Evolutionary conservation across 2,113 vertebrate genomes (phyloP).

Genomic region (Catagonus wagneri): DNA sequence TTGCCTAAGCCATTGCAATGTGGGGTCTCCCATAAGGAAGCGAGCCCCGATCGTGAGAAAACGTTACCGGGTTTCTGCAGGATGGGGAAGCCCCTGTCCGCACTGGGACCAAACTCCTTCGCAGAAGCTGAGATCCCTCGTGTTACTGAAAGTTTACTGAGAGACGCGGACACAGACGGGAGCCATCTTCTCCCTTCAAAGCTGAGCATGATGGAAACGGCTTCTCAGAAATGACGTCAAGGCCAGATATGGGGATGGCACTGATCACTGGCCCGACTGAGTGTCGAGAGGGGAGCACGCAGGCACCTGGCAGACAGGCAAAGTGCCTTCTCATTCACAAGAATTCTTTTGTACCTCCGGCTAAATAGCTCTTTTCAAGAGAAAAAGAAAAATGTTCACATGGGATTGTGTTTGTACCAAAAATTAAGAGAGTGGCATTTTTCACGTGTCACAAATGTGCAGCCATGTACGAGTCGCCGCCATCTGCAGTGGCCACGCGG

Average conservation of each 20-base stretch:
- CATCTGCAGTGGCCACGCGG: not conserved
- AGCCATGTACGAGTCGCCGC: not conserved
- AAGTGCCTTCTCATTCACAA: not conserved
- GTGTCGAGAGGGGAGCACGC: no score
- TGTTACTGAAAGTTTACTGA: not conserved
- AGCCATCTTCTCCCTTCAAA: not conserved
- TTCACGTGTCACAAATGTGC: not conserved
- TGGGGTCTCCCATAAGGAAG: not conserved
- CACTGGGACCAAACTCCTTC: not conserved
- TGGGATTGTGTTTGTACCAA: not conserved
- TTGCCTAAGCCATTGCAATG: not conserved
- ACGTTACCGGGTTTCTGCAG: not conserved
- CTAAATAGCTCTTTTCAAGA: constrained; percentile 25
- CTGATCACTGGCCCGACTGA: fast-evolving
- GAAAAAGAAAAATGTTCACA: not conserved
- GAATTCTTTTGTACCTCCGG: not conserved
- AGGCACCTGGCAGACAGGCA: not conserved
- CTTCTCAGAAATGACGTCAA: not conserved
- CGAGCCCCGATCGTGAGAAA: not conserved
- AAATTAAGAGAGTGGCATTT: constrained; percentile 35
- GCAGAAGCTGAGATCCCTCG: not conserved
- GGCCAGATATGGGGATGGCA: not conserved
- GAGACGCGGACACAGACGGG: not conserved
- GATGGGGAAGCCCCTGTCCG: not conserved
- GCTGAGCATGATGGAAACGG: not conserved